phyloP scores from a whole-genome alignment of 2,888 invertebrate genomes.

The Tortricodes alternella region DNA sequence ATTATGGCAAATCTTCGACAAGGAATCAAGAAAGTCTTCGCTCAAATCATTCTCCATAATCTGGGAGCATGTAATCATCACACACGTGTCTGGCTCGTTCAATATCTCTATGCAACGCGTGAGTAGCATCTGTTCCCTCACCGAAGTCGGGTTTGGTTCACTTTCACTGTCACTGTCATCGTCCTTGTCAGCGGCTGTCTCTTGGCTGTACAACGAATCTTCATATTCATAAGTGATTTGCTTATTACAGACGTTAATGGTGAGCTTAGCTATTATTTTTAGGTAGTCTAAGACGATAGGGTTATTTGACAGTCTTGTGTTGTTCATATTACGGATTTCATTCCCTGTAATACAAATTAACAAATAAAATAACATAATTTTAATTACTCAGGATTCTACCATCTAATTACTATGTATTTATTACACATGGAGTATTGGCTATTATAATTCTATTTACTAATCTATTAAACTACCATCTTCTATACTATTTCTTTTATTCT shows the following conservation, averaged over 20 bases:
- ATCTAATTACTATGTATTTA: too few relatives aligned
- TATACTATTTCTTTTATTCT: too few relatives aligned
- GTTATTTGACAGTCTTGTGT: constrained; percentile 81
- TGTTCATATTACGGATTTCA: constrained; percentile 75
- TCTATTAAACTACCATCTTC: too few relatives aligned
- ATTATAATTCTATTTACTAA: too few relatives aligned
- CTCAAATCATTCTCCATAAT: constrained; percentile 77
- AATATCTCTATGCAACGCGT: constrained; percentile 85
- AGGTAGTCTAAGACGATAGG: constrained; percentile 68
- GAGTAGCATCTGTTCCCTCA: constrained; percentile 72
- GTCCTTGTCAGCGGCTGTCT: constrained; percentile 76
- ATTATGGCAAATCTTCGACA: constrained; percentile 92
- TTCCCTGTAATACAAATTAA: constrained; percentile 60
- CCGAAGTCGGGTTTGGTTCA: constrained; percentile 73
- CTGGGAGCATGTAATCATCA: constrained; percentile 71
- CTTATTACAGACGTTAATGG: constrained; percentile 71
- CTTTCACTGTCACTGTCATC: constrained; percentile 83
- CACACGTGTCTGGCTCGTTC: constrained; percentile 81
- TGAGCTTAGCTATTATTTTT: constrained; percentile 70
- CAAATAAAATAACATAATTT: background rate
- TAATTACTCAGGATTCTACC: too few relatives aligned
- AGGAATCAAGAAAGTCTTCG: constrained; percentile 84
- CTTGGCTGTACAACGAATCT: constrained; percentile 74
- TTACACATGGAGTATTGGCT: too few relatives aligned
- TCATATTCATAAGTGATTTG: constrained; percentile 70